phyloP scores from a whole-genome alignment of 2,888 invertebrate species.

The Drosophila trichaetosa region DNA sequence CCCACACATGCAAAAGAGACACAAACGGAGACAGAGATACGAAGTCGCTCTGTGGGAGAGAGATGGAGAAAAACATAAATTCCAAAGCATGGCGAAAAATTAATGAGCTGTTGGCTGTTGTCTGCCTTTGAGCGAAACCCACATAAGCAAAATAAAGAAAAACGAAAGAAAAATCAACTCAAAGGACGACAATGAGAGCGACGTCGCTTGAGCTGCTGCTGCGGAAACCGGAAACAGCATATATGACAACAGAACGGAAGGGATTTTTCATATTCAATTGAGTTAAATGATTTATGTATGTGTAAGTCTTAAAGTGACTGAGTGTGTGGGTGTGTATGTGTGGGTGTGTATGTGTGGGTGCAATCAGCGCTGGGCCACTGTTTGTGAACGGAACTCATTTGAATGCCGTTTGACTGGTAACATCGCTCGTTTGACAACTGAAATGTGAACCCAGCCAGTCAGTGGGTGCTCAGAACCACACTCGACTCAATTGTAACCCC shows the following conservation, averaged over 20 bases:
- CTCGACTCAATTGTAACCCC: slow-evolving; percentile 10
- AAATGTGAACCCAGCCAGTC: slow-evolving; percentile 33
- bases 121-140: slow-evolving; percentile 60
- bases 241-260: slow-evolving; percentile 83
- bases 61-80: slow-evolving; percentile 29
- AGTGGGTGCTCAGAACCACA: slow-evolving; percentile 2
- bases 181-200: slow-evolving; percentile 37
- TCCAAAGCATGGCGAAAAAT: slow-evolving; percentile 63
- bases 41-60: background rate
- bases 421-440: slow-evolving; percentile 57
- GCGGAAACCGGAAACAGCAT: slow-evolving; percentile 83
- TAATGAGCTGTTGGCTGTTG: slow-evolving; percentile 73
- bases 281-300: slow-evolving; percentile 75
- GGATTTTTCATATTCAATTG: slow-evolving; percentile 83
- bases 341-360: slow-evolving; percentile 24
- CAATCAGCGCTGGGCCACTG: slow-evolving; percentile 64
- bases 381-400: slow-evolving; percentile 75
- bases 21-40: background rate
- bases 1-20: slow-evolving; percentile 46
- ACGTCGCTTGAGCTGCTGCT: slow-evolving; percentile 63
- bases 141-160: slow-evolving; percentile 24
- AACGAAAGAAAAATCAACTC: slow-evolving; percentile 47
- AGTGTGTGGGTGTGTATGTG: background rate
- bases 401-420: slow-evolving; percentile 71
- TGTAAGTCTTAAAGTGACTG: slow-evolving; percentile 16